A percentile compares a stretch with the other conserved stretches of the same genome.
These are phyloP conservation scores for Phrynosoma blainvillii DNA, from an alignment of 2,113 vertebrate species.

Conservation along the genomic window DNA sequence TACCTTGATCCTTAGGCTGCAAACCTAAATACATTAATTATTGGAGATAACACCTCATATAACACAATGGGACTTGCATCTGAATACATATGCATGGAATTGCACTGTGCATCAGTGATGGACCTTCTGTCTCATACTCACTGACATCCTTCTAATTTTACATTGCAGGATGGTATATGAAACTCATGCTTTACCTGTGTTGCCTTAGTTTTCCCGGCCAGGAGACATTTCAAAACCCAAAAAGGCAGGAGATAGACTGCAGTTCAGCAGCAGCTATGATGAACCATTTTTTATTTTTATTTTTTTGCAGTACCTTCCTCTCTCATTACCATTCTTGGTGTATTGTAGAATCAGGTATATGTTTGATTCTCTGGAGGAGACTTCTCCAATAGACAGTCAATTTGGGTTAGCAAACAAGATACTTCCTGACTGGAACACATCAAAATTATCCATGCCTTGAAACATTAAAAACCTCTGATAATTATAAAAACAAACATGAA, in stretches of 20 bases:
- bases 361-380: not conserved
- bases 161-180: not conserved
- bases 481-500: slow-evolving; percentile 1
- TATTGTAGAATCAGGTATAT: not conserved
- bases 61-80: not conserved
- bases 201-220: not conserved
- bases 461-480: slow-evolving; percentile 7
- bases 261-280: not conserved
- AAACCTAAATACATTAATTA: not conserved
- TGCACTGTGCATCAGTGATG: not conserved
- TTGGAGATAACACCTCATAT: not conserved
- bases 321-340: not conserved
- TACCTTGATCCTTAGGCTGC: not conserved
- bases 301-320: not conserved
- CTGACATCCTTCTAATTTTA: not conserved
- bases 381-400: not conserved
- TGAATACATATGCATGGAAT: not conserved
- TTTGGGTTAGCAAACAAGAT: slow-evolving; percentile 24
- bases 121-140: not conserved
- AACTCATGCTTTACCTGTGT: not conserved
- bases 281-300: not conserved
- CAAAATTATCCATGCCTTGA: not conserved
- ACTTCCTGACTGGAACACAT: slow-evolving; percentile 5
- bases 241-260: not conserved
- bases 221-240: not conserved